Base-by-base conservation (phyloP, 2,888 invertebrate genomes). In the Macrosiphum euphorbiae region DNA sequence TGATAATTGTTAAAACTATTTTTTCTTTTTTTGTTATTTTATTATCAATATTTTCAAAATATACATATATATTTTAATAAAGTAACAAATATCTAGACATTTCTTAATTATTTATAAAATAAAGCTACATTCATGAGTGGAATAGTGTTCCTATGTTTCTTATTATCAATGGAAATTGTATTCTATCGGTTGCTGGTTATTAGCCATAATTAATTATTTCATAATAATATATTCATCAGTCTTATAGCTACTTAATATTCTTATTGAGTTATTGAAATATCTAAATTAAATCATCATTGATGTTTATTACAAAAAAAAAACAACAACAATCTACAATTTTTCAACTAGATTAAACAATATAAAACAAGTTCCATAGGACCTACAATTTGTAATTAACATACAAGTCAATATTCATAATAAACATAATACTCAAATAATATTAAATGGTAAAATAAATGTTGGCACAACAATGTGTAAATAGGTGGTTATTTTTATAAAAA, bases 141-240 rank as follows among this genome's bases (percentile, higher is more conserved):
- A 78, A 78, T 92, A 78, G 55, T 67, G 55, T 78, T 87, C 92
- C 24, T 55, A 35, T 44, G 0, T 13, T 44, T 84, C 28, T 86
- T n/a, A 61, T 61, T 35, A 58, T 92, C 11, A 35, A 61, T 61
- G 26, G 55, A 88, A 24, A n/a, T 85, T 52, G 26, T 78, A 90
- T 47, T 10, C 47, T n/a, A 78, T 92, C 10, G 35, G 24, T 41
- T 92, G 26, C 35, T 3, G 61, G 28, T 92, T 78, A 41, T 55
- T 52, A 88, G 41, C 88, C 88, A 88, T 88, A 55, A 87, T 87
- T 92, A 92, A 88, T 24, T 41, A 88, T 87, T 24, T 41, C 88
- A 87, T 50, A 41, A n/a, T 67, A 90, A 87, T 92, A 87, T 55
- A 61, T 35, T 91, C 92, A 44, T 92, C 92, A 92, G 92, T 92